phyloP scores from a whole-genome alignment of 2,888 invertebrate genomes.

The Trimorus sp. region DNA sequence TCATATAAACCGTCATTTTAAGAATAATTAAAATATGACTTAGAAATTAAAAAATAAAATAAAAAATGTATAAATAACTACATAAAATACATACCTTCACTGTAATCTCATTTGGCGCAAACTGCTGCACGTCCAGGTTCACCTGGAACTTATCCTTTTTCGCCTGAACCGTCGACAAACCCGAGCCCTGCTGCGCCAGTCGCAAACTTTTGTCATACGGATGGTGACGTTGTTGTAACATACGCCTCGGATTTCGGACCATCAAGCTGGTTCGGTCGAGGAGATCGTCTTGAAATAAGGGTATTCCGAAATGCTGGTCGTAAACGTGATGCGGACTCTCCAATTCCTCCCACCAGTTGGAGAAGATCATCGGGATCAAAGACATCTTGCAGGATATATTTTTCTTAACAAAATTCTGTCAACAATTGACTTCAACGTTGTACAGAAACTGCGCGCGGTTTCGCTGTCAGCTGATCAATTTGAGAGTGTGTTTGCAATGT shows the following conservation, averaged over 20 bases:
- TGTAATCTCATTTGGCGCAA: constrained; percentile 81
- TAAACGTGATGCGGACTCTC: constrained; percentile 82
- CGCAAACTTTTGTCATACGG: constrained; percentile 77
- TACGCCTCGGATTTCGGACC: constrained; percentile 42
- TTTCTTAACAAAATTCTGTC: background rate
- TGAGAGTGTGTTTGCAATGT: background rate
- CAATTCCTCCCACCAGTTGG: constrained; percentile 93
- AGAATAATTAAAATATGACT: too few relatives aligned
- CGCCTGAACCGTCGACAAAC: constrained; percentile 84
- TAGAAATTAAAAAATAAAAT: too few relatives aligned
- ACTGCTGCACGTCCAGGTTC: constrained; percentile 89
- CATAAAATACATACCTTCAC: constrained; percentile 85
- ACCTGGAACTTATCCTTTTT: constrained; percentile 88
- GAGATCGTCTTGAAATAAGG: constrained; percentile 28
- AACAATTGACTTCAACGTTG: background rate
- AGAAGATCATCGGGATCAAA: constrained; percentile 90
- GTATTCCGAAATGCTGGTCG: constrained; percentile 76
- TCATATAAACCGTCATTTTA: too few relatives aligned
- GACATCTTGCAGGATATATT: constrained; percentile 87
- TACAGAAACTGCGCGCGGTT: background rate
- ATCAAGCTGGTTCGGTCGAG: constrained; percentile 26
- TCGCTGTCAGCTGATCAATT: background rate
- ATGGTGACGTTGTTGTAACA: constrained; percentile 44
- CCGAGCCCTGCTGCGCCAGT: constrained; percentile 46
- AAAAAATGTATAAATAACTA: background rate